phyloP scores from a whole-genome alignment of 2,888 invertebrate genomes.

The Drosophila ustulata region DNA sequence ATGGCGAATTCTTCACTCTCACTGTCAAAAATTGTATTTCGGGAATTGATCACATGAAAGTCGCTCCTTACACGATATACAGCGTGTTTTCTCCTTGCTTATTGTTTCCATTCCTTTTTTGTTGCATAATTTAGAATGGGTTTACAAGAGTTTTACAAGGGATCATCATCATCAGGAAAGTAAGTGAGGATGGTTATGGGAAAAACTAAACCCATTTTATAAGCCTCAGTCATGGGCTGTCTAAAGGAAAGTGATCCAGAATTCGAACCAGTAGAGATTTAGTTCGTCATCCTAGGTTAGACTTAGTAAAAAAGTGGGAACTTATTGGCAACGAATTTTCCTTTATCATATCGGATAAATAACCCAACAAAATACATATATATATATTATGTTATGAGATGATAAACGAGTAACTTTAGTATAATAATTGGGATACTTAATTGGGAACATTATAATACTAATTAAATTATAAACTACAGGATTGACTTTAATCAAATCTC shows the following conservation, averaged over 20 bases:
- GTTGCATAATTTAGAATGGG: conserved; percentile 71
- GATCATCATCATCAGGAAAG: conserved; percentile 40
- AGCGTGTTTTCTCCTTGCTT: conserved; percentile 37
- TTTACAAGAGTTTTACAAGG: conserved; percentile 71
- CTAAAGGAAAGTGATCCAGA: neutral
- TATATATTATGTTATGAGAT: too few species aligned
- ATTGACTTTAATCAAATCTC: too few species aligned
- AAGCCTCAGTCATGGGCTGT: neutral
- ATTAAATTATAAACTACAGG: too few species aligned
- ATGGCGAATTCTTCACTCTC: conserved; percentile 62
- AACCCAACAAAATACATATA: too few species aligned
- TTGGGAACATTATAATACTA: too few species aligned
- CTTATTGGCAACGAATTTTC: too few species aligned
- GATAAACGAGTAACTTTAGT: too few species aligned
- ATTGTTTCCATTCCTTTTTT: conserved; percentile 30
- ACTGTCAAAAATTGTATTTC: conserved; percentile 63
- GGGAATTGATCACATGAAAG: conserved; percentile 73
- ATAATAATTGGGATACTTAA: too few species aligned
- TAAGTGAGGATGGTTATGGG: conserved; percentile 25
- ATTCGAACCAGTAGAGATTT: neutral
- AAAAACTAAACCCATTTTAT: conserved; percentile 17
- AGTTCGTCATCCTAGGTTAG: too few species aligned
- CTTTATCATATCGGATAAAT: too few species aligned
- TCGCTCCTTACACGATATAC: conserved; percentile 59
- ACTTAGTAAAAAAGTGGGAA: too few species aligned